phyloP scores from a whole-genome alignment of 2,888 invertebrate genomes.

The Sinodicranocentrus sp. region DNA sequence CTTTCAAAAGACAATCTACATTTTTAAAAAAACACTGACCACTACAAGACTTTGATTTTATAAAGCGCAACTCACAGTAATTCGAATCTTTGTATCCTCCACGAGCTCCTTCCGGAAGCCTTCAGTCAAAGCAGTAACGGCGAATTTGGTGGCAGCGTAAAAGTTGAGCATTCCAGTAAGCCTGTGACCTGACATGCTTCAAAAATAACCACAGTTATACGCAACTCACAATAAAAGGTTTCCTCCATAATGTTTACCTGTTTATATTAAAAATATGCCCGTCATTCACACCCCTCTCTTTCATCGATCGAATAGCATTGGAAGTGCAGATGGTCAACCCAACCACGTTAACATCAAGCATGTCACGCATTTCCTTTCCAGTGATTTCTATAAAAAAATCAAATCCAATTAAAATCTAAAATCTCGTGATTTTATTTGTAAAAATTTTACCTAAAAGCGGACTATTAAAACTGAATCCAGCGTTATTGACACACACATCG shows the following conservation, averaged over 20 bases:
- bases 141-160: conserved; percentile 82
- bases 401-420: neutral
- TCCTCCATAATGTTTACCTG: no score
- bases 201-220: neutral
- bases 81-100: conserved; percentile 79
- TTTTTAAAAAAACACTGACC: no score
- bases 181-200: conserved; percentile 78
- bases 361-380: conserved; percentile 66
- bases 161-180: conserved; percentile 77
- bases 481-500: conserved; percentile 73
- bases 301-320: conserved; percentile 59
- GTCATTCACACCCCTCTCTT: conserved; percentile 63
- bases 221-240: no score
- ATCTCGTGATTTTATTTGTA: neutral
- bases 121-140: conserved; percentile 81
- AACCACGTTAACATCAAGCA: conserved; percentile 71
- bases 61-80: conserved; percentile 74
- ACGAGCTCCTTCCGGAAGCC: conserved; percentile 81
- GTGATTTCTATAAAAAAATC: conserved; percentile 63
- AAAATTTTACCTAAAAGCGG: conserved; percentile 55
- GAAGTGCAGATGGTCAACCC: conserved; percentile 56
- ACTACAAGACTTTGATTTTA: no score
- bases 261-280: conserved; percentile 71
- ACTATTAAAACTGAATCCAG: conserved; percentile 56
- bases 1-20: conserved; percentile 62